Evolutionary conservation across 1,140 invertebrate genomes (phyloP).

Genomic region (Argopecten irradians): DNA sequence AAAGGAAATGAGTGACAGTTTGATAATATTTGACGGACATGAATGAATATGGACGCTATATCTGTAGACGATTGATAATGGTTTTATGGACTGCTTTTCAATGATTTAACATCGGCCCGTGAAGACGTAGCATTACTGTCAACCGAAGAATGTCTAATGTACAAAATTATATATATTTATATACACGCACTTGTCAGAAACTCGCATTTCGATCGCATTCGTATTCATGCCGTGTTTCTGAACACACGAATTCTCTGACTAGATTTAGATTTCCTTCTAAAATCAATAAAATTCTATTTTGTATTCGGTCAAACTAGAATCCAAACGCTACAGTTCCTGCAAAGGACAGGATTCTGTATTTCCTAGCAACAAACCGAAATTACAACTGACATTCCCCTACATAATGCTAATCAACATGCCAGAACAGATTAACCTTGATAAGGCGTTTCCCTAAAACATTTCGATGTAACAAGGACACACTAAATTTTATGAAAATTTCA

Average conservation of each 20-base stretch:
- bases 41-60: neutral
- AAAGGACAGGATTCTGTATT: neutral
- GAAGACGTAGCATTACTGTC: neutral
- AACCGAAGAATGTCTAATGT: neutral
- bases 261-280: neutral
- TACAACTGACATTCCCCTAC: neutral
- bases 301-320: neutral
- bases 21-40: neutral
- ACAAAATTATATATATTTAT: neutral
- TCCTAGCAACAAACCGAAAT: neutral
- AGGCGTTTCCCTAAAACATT: neutral
- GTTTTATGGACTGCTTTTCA: neutral
- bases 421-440: neutral
- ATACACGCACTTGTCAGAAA: neutral
- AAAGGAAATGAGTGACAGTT: neutral
- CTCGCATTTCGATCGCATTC: neutral
- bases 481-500: no score
- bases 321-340: neutral
- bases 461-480: neutral
- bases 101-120: neutral
- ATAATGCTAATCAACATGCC: neutral
- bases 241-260: neutral
- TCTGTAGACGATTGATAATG: neutral
- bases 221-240: neutral
- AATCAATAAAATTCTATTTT: conserved; percentile 1